A percentile compares a stretch with the other conserved stretches of the same genome.
These are phyloP conservation scores for Platysternon megacephalum DNA, from an alignment of 2,113 vertebrate species.

Conservation along the genomic window DNA sequence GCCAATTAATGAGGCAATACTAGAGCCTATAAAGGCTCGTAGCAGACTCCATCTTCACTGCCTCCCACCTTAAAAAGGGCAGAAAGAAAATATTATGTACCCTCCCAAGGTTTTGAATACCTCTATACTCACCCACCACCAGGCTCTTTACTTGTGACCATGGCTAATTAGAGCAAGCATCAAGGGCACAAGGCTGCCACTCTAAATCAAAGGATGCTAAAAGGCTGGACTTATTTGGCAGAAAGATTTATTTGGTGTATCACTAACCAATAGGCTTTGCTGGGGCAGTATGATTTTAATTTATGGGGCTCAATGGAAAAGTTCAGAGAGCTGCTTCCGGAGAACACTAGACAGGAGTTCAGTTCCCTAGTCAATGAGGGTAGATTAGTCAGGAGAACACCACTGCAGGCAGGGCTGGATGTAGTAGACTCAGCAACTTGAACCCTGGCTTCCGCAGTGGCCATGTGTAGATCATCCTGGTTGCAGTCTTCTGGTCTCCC, in stretches of 20 bases:
- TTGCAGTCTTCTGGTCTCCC: neutral
- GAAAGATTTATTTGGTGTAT: neutral
- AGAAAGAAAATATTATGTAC: neutral
- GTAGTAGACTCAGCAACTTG: neutral
- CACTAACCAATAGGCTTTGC: neutral
- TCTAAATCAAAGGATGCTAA: neutral
- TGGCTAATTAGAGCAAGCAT: neutral
- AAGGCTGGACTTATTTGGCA: neutral
- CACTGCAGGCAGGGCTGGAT: neutral
- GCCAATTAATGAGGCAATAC: too few relatives aligned
- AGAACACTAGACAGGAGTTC: neutral
- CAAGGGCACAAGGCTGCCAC: neutral
- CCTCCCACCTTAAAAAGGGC: neutral
- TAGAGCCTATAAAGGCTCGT: neutral
- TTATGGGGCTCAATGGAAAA: neutral
- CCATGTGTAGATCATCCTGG: neutral
- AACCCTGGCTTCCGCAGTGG: neutral
- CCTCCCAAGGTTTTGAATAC: neutral
- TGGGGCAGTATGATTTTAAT: neutral
- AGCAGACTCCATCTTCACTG: neutral
- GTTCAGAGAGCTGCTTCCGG: neutral
- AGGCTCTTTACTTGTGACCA: neutral
- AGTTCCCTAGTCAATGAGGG: neutral
- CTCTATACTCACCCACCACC: neutral
- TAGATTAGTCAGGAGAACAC: neutral